Evolutionary conservation across 1,140 invertebrate genomes (phyloP), one percentile per base, ranked within the genome.

Genomic region (Stegodyphus dumicola): DNA sequence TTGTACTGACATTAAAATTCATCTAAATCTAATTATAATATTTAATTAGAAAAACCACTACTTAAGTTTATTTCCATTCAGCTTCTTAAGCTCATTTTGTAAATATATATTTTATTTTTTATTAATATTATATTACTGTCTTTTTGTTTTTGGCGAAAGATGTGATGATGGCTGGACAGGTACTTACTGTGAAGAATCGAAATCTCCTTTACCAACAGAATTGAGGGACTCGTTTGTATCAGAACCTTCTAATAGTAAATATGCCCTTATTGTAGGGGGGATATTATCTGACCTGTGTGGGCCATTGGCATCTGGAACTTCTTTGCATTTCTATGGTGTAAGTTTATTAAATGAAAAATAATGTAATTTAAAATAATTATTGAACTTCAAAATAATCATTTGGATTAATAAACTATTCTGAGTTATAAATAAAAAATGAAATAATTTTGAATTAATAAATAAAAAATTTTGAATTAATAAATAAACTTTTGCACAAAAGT

Each of bases 261-360:
- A 86, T 65, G n/a, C 75, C 6, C 89, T 87, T 66, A 85, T 91
- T 17, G 89, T 89, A 77, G 91, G 91, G 4, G 91, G 88, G 7
- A 88, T 89, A n/a, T 71, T 90, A 6, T 87, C 88, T 13, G 88
- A 89, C 52, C 88, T 89, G 2, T 92, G 91, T 88, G 88, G 89
- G 52, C 88, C 89, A 6, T 77, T 91, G 56, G 89, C 90, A 15
- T 89, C 90, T 49, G 91, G 91, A 56, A 87, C 88, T 13, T 90
- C 90, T 49, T 77, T 92, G 9, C 91, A 92, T 88, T 91, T 92
- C 87, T 89, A 89, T 74, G 90, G 90, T 86, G 91, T 92, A 88
- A 84, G 88, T 88, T 77, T 33, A 33, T 33, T 33, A 33, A 33
- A 33, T 33, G 33, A 33, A 33, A 33, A 60, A 18, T 13, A 10